Evolutionary conservation across 2,113 vertebrate species (phyloP).

Genomic region (Felis catus): DNA sequence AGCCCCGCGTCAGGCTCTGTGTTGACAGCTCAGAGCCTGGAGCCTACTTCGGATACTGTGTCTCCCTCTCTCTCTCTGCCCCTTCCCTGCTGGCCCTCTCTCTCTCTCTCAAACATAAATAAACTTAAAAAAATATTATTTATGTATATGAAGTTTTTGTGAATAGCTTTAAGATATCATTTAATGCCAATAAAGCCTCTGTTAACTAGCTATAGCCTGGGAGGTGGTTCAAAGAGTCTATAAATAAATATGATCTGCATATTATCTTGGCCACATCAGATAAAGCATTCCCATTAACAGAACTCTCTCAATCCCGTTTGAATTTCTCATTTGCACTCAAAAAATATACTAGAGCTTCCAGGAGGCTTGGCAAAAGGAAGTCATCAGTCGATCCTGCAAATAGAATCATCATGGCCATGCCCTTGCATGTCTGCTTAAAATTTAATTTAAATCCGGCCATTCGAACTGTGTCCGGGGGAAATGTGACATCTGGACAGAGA

Average conservation of each 20-base stretch:
- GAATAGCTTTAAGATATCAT: constrained; percentile 54
- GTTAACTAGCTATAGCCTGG: constrained; percentile 62
- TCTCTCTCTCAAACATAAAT: no score
- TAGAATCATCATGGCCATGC: background rate
- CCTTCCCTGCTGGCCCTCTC: no score
- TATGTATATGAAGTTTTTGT: constrained; percentile 61
- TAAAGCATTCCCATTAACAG: constrained; percentile 40
- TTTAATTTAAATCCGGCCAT: background rate
- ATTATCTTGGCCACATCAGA: constrained; percentile 46
- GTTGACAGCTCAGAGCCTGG: no score
- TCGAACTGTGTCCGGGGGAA: background rate
- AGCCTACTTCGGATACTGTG: no score
- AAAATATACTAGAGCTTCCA: background rate
- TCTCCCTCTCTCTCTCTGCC: no score
- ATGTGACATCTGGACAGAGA: background rate
- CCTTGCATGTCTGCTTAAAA: background rate
- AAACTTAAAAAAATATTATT: constrained; percentile 42
- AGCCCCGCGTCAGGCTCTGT: no score
- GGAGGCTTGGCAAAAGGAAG: constrained; percentile 3
- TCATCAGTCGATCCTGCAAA: background rate
- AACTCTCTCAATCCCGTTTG: constrained; percentile 47
- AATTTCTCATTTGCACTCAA: background rate
- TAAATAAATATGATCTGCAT: constrained; percentile 35
- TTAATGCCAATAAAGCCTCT: constrained; percentile 60
- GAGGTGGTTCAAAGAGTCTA: constrained; percentile 50